phyloP scores from a whole-genome alignment of 2,113 vertebrate species.

The Malurus alboscapulatus region DNA sequence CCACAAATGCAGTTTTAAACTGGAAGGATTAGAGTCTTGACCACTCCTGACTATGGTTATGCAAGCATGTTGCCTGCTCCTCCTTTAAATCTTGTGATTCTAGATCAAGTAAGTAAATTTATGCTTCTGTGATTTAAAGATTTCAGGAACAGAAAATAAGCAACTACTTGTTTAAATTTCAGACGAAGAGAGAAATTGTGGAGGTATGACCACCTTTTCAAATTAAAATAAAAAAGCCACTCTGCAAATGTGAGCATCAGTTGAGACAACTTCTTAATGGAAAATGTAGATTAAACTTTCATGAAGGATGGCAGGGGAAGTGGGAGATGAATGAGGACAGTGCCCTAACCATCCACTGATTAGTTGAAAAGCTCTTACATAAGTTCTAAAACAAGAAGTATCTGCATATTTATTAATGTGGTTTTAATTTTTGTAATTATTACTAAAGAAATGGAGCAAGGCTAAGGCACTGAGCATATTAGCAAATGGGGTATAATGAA shows the following conservation, averaged over 20 bases:
- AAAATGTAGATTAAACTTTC: conserved; percentile 31
- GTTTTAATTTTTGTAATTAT: conserved; percentile 62
- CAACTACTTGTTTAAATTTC: neutral
- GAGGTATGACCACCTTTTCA: neutral
- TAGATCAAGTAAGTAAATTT: neutral
- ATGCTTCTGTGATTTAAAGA: neutral
- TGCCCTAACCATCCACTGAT: neutral
- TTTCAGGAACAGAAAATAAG: neutral
- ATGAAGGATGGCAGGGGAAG: neutral
- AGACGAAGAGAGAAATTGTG: neutral
- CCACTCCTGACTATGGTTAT: neutral
- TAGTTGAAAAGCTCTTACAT: neutral
- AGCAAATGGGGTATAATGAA: conserved; percentile 71
- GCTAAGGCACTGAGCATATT: conserved; percentile 51
- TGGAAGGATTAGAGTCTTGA: neutral
- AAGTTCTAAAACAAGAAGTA: conserved; percentile 29
- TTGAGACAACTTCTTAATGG: conserved; percentile 5
- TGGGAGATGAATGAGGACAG: conserved; percentile 21
- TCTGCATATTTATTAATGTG: conserved; percentile 38
- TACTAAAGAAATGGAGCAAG: conserved; percentile 44
- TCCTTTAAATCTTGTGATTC: neutral
- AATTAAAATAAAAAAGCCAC: neutral
- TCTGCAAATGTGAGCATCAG: neutral
- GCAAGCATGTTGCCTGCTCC: accelerated
- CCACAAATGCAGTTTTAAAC: neutral